A percentile compares a stretch with the other conserved stretches of the same genome.
These are phyloP conservation scores for Gymnorhina tibicen DNA, from an alignment of 2,113 vertebrate genomes.

Conservation along the genomic window DNA sequence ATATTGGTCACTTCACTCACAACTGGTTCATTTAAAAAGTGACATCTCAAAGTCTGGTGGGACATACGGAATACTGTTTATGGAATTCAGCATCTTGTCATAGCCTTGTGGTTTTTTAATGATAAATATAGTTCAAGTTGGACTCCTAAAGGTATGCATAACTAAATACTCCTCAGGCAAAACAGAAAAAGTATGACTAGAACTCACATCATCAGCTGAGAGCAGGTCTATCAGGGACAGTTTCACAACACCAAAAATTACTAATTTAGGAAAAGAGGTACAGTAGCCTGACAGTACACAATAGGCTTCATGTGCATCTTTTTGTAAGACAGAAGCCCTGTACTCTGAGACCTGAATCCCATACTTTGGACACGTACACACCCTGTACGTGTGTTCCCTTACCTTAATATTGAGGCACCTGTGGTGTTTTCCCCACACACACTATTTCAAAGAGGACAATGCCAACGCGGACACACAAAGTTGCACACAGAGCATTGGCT, in stretches of 20 bases:
- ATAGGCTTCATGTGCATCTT: neutral
- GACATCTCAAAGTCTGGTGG: neutral
- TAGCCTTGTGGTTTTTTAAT: neutral
- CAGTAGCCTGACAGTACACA: neutral
- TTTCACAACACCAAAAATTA: neutral
- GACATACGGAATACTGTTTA: neutral
- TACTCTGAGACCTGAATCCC: neutral
- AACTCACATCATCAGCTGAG: neutral
- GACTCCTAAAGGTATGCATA: neutral
- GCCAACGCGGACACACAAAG: neutral
- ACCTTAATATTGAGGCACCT: neutral
- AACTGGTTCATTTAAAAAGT: neutral
- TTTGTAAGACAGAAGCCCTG: neutral
- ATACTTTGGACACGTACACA: neutral
- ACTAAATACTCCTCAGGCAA: neutral
- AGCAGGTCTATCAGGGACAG: neutral
- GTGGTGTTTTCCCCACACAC: neutral
- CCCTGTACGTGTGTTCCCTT: neutral
- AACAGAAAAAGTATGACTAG: neutral
- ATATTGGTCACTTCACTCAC: neutral
- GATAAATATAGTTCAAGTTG: neutral
- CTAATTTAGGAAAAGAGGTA: neutral
- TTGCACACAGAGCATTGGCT: neutral
- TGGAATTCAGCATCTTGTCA: neutral
- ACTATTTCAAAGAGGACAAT: neutral